Evolutionary conservation across 64 coral and sea anemone genomes (phyloP), one percentile per base, ranked within the genome.

Genomic region (Actinia equina): DNA sequence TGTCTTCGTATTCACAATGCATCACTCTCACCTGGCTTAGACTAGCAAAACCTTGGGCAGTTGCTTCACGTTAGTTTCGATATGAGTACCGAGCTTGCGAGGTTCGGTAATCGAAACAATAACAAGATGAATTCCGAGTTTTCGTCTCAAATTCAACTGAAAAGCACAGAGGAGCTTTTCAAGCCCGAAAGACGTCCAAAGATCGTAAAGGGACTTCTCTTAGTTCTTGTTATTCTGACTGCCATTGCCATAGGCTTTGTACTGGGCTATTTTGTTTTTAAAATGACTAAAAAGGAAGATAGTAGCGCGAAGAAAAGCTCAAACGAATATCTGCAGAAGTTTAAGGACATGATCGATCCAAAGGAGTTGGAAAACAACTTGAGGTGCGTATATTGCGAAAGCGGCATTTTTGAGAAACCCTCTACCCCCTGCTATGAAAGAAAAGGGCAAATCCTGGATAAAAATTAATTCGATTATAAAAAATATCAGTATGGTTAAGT

Each of bases 231-330:
- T 14, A 70, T 57, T 58, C 20, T 85, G 8, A 20, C 59, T 12
- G 88, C 89, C 3, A 41, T 83, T 44, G 82, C 17, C 7, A 41
- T 85, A 2, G 89, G 89, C 13, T 71, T 76, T 46, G 53, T 79
- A 7, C 26, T 90, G 6, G 89, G 89, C 23, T 90, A 90, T n/a
- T 90, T 90, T 58, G 37, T 90, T 2, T 83, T 52, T 26, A 43
- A 6, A n/a, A n/a, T n/a, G 56, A 9, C 26, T 5, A 58, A 46
- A 23, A 7, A 59, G 12, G 22, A 27, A 9, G 43, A 44, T 19
- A 15, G 17, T 7, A 19, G 56, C 8, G 64, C 16, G 59, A 22
- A 52, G 23, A 67, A 52, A 8, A 19, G 23, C 2, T 42, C 26
- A n/a, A 10, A 77, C 26, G 83, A 90, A 44, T 71, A 85, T 18